Conservation (phyloP, 2,113 vertebrate species). For the Strigops habroptila region DNA sequence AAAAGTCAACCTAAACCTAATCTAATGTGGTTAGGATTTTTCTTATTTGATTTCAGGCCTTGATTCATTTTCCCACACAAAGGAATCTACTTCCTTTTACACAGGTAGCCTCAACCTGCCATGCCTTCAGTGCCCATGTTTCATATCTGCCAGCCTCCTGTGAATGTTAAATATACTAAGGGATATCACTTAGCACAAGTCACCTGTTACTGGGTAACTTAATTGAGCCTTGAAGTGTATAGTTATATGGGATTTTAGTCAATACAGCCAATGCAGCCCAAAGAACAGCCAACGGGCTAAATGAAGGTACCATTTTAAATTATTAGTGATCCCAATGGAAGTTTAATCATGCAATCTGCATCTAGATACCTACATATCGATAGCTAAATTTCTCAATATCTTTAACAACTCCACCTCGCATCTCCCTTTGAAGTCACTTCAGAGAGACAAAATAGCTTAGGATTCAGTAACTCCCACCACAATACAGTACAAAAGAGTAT, state of each 20-base stretch:
- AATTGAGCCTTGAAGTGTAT: not conserved
- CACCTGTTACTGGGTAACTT: not conserved
- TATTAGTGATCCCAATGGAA: not conserved
- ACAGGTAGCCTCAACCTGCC: not conserved
- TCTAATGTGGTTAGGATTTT: not conserved
- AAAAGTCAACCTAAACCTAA: not conserved
- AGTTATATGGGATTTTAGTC: not conserved
- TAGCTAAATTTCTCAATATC: not conserved
- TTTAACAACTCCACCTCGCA: not conserved
- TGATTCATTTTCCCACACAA: not conserved
- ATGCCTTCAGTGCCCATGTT: not conserved
- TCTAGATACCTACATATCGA: accelerated
- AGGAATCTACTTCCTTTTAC: not conserved
- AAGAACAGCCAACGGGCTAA: not conserved
- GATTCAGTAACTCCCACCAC: not conserved
- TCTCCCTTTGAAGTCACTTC: not conserved
- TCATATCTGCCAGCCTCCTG: not conserved
- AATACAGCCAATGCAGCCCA: no score
- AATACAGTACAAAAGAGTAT: not conserved
- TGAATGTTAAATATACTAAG: no score
- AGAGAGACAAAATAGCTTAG: not conserved
- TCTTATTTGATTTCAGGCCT: not conserved
- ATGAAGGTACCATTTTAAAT: not conserved
- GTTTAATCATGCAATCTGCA: not conserved
- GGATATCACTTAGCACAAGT: not conserved